A percentile compares a stretch with the other conserved stretches of the same genome.
Conservation (phyloP, 2,888 invertebrate genomes). For the Lasioglossum lativentre region DNA sequence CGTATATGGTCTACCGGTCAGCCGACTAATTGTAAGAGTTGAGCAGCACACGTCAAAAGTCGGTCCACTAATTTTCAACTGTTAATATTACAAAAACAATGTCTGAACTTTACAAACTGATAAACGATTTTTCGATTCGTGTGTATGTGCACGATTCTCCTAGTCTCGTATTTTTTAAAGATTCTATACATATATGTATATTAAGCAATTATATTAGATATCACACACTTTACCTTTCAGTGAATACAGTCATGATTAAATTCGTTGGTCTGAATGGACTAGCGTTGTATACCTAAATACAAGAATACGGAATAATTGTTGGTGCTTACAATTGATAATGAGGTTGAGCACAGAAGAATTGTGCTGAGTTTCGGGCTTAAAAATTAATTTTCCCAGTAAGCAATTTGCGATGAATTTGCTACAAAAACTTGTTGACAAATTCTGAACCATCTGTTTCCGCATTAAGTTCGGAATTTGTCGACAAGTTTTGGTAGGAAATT, state of each 20-base stretch:
- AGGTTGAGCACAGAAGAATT: neutral
- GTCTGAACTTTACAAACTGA: neutral
- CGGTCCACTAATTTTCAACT: neutral
- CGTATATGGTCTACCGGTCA: neutral
- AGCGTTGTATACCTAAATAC: slow-evolving; percentile 58
- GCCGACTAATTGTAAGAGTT: neutral
- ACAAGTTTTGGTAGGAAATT: neutral
- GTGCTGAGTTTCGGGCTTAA: neutral
- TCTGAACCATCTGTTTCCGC: neutral
- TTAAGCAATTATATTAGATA: slow-evolving; percentile 40
- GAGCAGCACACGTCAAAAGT: neutral
- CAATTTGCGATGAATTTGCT: neutral
- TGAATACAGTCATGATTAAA: slow-evolving; percentile 64
- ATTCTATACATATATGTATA: neutral
- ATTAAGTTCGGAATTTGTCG: neutral
- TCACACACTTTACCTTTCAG: slow-evolving; percentile 61
- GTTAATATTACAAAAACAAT: neutral
- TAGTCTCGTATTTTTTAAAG: neutral
- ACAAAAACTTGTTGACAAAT: neutral
- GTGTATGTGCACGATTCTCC: neutral
- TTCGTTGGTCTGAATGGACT: slow-evolving; percentile 76
- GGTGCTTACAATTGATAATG: neutral
- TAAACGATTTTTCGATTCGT: neutral
- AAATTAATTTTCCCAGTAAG: neutral
- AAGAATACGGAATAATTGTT: neutral